These are phyloP conservation scores for Anthoscopus minutus DNA, from an alignment of 2,113 vertebrate species.

Conservation along the genomic window DNA sequence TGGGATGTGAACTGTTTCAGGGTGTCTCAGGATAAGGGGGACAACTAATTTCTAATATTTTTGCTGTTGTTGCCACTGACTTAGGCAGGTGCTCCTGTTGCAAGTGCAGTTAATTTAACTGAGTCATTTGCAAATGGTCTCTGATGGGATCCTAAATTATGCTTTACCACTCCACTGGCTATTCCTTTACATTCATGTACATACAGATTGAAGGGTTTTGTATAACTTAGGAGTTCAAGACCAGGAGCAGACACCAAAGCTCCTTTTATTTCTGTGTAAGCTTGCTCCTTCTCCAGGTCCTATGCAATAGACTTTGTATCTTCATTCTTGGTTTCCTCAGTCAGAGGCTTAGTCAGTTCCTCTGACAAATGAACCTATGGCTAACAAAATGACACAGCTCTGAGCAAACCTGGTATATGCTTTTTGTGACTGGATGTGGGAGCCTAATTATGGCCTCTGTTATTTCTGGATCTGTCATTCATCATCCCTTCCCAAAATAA, in stretches of 20 bases:
- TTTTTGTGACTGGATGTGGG: not conserved
- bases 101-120: not conserved
- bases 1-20: not conserved
- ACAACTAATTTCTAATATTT: not conserved
- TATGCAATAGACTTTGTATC: not conserved
- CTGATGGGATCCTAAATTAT: not conserved
- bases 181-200: not conserved
- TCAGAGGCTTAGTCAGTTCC: not conserved
- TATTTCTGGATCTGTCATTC: not conserved
- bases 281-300: not conserved
- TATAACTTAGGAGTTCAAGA: not conserved
- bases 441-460: not conserved
- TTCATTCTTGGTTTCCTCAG: not conserved
- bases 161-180: not conserved
- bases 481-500: not conserved
- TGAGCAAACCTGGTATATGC: not conserved
- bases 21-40: not conserved
- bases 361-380: not conserved
- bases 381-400: not conserved
- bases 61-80: not conserved
- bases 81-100: not conserved
- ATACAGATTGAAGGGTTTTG: not conserved
- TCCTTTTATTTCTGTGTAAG: not conserved
- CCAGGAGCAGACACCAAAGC: not conserved
- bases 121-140: not conserved